phyloP scores from a whole-genome alignment of 1,140 invertebrate genomes.

The Kradibia gibbosae region DNA sequence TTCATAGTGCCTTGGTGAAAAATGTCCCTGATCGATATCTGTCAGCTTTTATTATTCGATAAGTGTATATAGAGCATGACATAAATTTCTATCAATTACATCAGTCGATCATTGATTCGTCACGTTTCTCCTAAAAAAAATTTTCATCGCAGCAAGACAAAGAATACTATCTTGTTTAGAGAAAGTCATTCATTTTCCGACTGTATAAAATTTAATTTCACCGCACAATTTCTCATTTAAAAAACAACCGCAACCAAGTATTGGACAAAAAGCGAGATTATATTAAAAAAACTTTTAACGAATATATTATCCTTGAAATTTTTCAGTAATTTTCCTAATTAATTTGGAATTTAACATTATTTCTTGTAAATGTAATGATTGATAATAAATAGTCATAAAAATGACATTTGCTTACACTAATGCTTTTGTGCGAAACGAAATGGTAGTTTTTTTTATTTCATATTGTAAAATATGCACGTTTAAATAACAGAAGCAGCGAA shows the following conservation, averaged over 20 bases:
- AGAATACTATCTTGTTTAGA: no score
- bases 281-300: background rate
- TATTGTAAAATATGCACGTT: no score
- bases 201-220: background rate
- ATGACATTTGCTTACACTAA: no score
- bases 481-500: no score
- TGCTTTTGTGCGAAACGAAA: no score
- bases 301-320: background rate
- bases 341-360: background rate
- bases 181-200: no score
- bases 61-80: constrained; percentile 37
- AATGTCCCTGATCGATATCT: background rate
- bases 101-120: constrained; percentile 32
- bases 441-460: no score
- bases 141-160: no score
- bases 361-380: no score
- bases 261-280: background rate
- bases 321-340: background rate
- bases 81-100: background rate
- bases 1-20: constrained; percentile 20
- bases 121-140: constrained; percentile 19
- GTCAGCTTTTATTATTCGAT: constrained; percentile 9
- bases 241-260: background rate
- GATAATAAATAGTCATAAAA: no score
- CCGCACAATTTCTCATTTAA: background rate